Conservation (phyloP, 2,113 vertebrate species). For the Nannobrachium achirus region DNA sequence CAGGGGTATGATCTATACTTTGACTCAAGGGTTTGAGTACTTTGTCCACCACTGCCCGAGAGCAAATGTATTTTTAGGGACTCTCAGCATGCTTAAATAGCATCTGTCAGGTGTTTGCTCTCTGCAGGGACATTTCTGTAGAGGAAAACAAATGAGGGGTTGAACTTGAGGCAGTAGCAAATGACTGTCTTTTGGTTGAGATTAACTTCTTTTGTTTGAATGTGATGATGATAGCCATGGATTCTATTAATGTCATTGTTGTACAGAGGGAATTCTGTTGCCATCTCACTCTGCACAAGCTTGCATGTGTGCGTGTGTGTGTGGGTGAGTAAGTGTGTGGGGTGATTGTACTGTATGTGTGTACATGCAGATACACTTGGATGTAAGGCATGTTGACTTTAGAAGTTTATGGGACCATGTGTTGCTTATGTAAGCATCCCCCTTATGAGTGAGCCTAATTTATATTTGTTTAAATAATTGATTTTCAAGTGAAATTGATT, state of each 20-base stretch:
- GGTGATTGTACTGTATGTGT: background rate
- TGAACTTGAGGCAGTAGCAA: conserved; percentile 23
- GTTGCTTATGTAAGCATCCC: conserved; percentile 18
- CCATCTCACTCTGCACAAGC: background rate
- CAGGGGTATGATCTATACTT: too few species aligned
- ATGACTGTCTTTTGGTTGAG: conserved; percentile 48
- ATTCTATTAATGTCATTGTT: conserved; percentile 4
- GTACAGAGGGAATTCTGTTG: conserved; percentile 1
- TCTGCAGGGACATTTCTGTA: conserved; percentile 45
- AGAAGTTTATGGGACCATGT: conserved; percentile 47
- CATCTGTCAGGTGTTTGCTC: conserved; percentile 51
- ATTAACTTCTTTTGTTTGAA: conserved; percentile 48
- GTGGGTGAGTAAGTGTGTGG: background rate
- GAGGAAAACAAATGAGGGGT: conserved; percentile 58
- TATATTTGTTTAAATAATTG: background rate
- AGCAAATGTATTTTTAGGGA: conserved; percentile 61
- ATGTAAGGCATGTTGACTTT: conserved; percentile 55
- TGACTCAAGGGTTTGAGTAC: too few species aligned
- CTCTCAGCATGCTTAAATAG: conserved; percentile 50
- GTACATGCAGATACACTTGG: conserved; percentile 19
- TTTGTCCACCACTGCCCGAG: background rate
- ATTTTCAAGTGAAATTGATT: too few species aligned
- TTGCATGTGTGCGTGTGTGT: conserved; percentile 7
- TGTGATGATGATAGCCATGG: conserved; percentile 39
- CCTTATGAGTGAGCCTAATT: conserved; percentile 58